Evolutionary conservation across 2,888 invertebrate species (phyloP), one percentile per base, ranked within the genome.

Genomic region (Malthinus seriepunctatus): DNA sequence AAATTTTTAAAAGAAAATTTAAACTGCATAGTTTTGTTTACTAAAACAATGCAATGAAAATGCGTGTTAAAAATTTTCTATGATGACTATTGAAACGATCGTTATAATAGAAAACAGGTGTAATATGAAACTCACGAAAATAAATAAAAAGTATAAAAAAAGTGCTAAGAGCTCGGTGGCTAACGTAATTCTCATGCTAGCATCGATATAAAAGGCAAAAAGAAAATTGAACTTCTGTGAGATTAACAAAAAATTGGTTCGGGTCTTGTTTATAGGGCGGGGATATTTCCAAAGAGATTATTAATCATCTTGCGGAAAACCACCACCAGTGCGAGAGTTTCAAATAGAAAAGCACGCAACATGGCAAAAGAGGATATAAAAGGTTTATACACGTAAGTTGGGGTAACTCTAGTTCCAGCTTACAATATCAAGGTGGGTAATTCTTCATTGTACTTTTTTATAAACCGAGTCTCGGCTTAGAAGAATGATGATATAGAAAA

Each of bases 201-300:
- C 68, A 69, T 68, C 70, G 65, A 69, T 69, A 66, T 65, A 63
- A 65, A 65, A 58, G 63, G 66, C 69, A 69, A 70, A 70, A 70
- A 68, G 70, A 69, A 70, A 70, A 70, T 69, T 69, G 69, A 66
- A 68, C 67, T 67, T 67, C 64, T 65, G 67, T 60, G 67, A 64
- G 67, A 67, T 65, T 62, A 63, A 67, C 67, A 67, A 67, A 67
- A 67, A 67, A 60, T 56, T 59, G 57, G 56, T 63, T 50, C 63
- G 61, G 62, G 60, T 63, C 63, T 65, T 64, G 62, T 65, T 64
- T 62, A 63, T 60, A 61, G 65, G 63, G 63, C 56, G 51, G 60
- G 60, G 55, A 64, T 63, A 62, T 63, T 63, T 62, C 64, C 56
- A 60, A 59, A 38, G 51, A 55, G 59, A 65, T 63, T 67, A 67